These are phyloP conservation scores for Parnassius smintheus DNA, from an alignment of 2,888 invertebrate genomes.

Conservation along the genomic window DNA sequence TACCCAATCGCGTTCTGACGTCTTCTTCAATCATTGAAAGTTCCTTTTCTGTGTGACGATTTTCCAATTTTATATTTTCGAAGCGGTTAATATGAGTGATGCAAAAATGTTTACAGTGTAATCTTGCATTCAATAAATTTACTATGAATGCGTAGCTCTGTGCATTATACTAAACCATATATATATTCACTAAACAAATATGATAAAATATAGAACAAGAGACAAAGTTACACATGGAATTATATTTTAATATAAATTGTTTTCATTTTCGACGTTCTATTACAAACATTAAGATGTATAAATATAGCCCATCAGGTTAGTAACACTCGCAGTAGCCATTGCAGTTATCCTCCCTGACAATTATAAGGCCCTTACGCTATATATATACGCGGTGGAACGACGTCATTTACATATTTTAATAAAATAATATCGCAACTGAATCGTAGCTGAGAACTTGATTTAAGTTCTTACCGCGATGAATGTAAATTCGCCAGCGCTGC, in stretches of 20 bases:
- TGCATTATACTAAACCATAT: no score
- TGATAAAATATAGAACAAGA: no score
- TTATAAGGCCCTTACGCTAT: slow-evolving; percentile 71
- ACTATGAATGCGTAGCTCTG: no score
- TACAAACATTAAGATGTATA: slow-evolving; percentile 39
- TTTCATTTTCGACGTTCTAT: slow-evolving; percentile 12
- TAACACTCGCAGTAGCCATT: slow-evolving; percentile 69
- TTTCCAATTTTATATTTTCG: neutral
- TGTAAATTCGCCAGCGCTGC: slow-evolving; percentile 76
- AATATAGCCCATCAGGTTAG: slow-evolving; percentile 53
- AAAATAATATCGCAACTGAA: slow-evolving; percentile 81
- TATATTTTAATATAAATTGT: neutral
- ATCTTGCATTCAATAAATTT: no score
- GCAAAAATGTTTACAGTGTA: no score
- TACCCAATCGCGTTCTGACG: neutral
- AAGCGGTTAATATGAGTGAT: neutral
- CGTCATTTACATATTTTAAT: slow-evolving; percentile 81
- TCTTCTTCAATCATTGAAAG: slow-evolving; percentile 14
- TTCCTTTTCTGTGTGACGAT: slow-evolving; percentile 7
- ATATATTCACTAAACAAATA: no score
- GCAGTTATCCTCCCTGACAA: slow-evolving; percentile 70
- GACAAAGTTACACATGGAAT: no score
- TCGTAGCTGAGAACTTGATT: slow-evolving; percentile 81
- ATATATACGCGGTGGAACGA: slow-evolving; percentile 68
- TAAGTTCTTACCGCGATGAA: slow-evolving; percentile 81